Percentiles rank a stretch among this genome's conserved stretches.
phyloP scores from a whole-genome alignment of 2,797 vertebrate species.

The Chelmon rostratus region DNA sequence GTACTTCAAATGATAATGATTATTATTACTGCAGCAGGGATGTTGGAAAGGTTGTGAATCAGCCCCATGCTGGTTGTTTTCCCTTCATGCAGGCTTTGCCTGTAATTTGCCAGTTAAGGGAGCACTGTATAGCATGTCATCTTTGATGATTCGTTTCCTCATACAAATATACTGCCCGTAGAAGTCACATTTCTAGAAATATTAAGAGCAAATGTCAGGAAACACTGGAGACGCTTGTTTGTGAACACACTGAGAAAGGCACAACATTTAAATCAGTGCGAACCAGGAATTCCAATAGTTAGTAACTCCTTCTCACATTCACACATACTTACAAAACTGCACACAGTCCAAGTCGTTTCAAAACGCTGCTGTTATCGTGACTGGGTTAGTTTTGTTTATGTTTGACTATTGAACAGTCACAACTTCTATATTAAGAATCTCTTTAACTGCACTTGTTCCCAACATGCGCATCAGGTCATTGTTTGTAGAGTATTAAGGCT shows the following conservation, averaged over 20 bases:
- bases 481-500: slow-evolving; percentile 29
- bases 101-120: slow-evolving; percentile 53
- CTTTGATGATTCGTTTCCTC: slow-evolving; percentile 66
- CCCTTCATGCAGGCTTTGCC: slow-evolving; percentile 68
- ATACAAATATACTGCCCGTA: slow-evolving; percentile 15
- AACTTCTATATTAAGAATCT: slow-evolving; percentile 48
- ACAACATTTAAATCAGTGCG: slow-evolving; percentile 39
- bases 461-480: slow-evolving; percentile 31
- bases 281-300: slow-evolving; percentile 37
- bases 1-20: slow-evolving; percentile 83
- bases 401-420: slow-evolving; percentile 27
- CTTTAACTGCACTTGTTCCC: slow-evolving; percentile 31
- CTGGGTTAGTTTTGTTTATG: slow-evolving; percentile 28
- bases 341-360: background rate
- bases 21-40: slow-evolving; percentile 82
- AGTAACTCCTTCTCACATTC: slow-evolving; percentile 24
- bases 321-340: slow-evolving; percentile 1
- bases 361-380: slow-evolving; percentile 22
- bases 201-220: slow-evolving; percentile 25
- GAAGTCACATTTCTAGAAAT: slow-evolving; percentile 45
- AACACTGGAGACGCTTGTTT: background rate
- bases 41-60: slow-evolving; percentile 78
- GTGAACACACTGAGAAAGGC: background rate
- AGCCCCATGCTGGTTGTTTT: slow-evolving; percentile 70
- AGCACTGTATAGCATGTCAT: slow-evolving; percentile 25